Evolutionary conservation across 2,113 vertebrate genomes (phyloP).

Genomic region (Piaya cayana): DNA sequence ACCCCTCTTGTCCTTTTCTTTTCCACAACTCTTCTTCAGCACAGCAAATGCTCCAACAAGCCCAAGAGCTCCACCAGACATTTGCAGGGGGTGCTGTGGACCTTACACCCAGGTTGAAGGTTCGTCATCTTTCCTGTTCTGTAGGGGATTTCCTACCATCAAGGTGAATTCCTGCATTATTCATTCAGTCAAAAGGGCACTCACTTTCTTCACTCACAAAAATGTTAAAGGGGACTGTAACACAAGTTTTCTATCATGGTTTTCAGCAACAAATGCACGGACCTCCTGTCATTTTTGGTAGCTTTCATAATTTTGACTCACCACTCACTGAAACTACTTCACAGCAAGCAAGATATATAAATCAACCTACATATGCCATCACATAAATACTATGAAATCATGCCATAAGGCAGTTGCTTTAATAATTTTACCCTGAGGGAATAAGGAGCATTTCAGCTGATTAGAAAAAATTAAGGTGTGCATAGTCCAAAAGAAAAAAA

Average conservation of each 20-base stretch:
- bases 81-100: background rate
- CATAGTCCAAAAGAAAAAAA: background rate
- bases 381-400: background rate
- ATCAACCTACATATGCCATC: background rate
- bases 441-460: background rate
- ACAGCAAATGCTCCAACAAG: background rate
- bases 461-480: background rate
- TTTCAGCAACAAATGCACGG: background rate
- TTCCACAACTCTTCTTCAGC: background rate
- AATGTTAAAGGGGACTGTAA: accelerated
- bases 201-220: background rate
- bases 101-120: background rate
- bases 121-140: background rate
- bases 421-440: accelerated
- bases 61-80: background rate
- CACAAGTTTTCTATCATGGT: accelerated
- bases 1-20: background rate
- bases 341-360: background rate
- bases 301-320: background rate
- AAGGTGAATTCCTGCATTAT: slow-evolving; percentile 11
- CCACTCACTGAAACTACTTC: background rate
- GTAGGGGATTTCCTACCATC: background rate
- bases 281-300: background rate
- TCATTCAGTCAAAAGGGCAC: background rate
- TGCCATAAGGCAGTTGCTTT: background rate